Conservation (phyloP, 1,140 invertebrate species). For the Hylyphantes graminicola region DNA sequence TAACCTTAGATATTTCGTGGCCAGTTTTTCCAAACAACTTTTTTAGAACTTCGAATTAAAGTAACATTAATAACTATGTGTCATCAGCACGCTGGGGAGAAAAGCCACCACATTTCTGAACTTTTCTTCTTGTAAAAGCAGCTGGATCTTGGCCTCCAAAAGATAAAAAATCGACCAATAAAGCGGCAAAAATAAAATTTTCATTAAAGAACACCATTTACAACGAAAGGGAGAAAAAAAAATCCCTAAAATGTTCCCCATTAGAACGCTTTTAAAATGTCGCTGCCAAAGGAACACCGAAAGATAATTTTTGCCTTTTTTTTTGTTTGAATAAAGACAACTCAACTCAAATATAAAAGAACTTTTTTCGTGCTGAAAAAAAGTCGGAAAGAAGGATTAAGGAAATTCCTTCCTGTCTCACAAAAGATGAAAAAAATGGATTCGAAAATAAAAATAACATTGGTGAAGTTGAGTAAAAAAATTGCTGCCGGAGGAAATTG, state of each 20-base stretch:
- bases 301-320: not conserved
- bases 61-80: not conserved
- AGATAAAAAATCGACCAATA: not conserved
- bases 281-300: not conserved
- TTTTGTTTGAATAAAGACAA: not conserved
- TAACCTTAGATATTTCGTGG: too few relatives aligned
- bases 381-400: not conserved
- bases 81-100: not conserved
- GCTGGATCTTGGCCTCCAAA: not conserved
- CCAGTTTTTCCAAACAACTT: too few relatives aligned
- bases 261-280: conserved; percentile 15
- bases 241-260: not conserved
- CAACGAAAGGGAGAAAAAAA: too few relatives aligned
- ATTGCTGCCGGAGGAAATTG: conserved; percentile 41
- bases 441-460: not conserved
- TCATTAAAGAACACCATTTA: conserved; percentile 21
- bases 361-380: conserved; percentile 6
- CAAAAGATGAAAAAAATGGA: not conserved
- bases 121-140: not conserved
- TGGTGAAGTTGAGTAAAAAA: conserved; percentile 8
- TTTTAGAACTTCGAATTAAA: too few relatives aligned
- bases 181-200: conserved; percentile 6
- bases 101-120: not conserved
- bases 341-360: conserved; percentile 2
- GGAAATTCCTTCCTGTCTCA: not conserved